phyloP scores from a whole-genome alignment of 35 echinoderm and acorn worm genomes.

The Acanthaster planci region DNA sequence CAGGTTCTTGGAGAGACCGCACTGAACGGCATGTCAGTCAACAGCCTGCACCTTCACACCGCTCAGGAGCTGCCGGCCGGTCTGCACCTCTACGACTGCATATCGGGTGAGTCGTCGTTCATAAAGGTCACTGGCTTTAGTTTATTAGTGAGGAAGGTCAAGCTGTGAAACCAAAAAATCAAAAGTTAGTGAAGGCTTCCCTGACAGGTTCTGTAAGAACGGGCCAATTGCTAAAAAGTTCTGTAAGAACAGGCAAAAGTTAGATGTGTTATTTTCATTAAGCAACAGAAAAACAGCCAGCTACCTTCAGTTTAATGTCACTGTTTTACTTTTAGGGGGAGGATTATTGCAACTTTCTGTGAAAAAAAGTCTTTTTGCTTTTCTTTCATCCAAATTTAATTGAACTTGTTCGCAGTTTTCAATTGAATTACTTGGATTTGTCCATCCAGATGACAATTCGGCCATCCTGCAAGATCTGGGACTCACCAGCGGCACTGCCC shows the following conservation, averaged over 20 bases:
- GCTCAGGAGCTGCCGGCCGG: slow-evolving; percentile 77
- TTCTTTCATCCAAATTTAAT: background rate
- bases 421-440: background rate
- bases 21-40: background rate
- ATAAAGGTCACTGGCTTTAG: background rate
- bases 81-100: slow-evolving; percentile 73
- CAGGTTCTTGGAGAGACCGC: slow-evolving; percentile 4
- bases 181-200: too few species aligned
- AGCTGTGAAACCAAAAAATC: too few species aligned
- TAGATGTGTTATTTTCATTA: too few species aligned
- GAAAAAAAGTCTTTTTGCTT: too few species aligned
- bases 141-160: too few species aligned
- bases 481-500: slow-evolving; percentile 31
- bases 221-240: too few species aligned
- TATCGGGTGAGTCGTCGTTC: slow-evolving; percentile 60
- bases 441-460: slow-evolving; percentile 32
- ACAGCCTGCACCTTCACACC: slow-evolving; percentile 52
- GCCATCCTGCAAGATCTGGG: slow-evolving; percentile 46
- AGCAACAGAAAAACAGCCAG: too few species aligned
- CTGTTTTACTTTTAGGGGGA: too few species aligned
- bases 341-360: too few species aligned
- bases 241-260: too few species aligned
- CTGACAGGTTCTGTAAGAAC: too few species aligned
- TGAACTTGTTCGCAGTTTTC: background rate
- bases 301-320: too few species aligned